A percentile compares a stretch with the other conserved stretches of the same genome.
Evolutionary conservation across 1,140 invertebrate genomes (phyloP).

Genomic region (Drosophila ananassae): DNA sequence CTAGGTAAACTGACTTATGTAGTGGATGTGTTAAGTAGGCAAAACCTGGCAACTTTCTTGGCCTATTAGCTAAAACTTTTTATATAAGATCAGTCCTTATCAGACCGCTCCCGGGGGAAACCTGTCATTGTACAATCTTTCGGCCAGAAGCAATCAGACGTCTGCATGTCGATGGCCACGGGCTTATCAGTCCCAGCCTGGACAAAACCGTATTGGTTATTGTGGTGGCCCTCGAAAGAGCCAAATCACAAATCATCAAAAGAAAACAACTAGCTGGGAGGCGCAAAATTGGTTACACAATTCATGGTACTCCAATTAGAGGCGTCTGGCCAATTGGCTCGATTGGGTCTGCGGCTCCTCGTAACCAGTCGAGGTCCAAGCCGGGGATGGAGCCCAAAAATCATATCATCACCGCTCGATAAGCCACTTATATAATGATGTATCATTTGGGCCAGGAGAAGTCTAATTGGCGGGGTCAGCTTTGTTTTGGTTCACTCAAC

Average conservation of each 20-base stretch:
- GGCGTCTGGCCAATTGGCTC: slow-evolving; percentile 28
- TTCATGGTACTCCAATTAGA: slow-evolving; percentile 55
- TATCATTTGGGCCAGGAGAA: slow-evolving; percentile 16
- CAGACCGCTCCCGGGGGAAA: slow-evolving; percentile 4
- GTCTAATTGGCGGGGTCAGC: slow-evolving; percentile 34
- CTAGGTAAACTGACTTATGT: background rate
- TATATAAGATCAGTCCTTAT: slow-evolving; percentile 28
- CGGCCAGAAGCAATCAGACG: slow-evolving; percentile 21
- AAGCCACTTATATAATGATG: slow-evolving; percentile 25
- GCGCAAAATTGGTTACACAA: slow-evolving; percentile 62
- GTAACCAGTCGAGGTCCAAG: slow-evolving; percentile 23
- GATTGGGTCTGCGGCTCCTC: slow-evolving; percentile 19
- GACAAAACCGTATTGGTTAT: slow-evolving; percentile 10
- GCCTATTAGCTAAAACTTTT: slow-evolving; percentile 1
- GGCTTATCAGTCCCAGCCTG: slow-evolving; percentile 47
- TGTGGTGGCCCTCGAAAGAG: slow-evolving; percentile 19
- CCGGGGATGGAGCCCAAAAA: slow-evolving; percentile 8
- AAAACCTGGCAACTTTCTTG: background rate
- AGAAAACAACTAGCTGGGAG: slow-evolving; percentile 2
- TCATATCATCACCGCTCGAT: slow-evolving; percentile 16
- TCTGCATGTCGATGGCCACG: slow-evolving; percentile 17
- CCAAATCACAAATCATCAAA: slow-evolving; percentile 44
- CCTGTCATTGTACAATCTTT: slow-evolving; percentile 3
- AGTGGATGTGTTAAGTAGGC: background rate
- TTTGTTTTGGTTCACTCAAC: slow-evolving; percentile 25